Percentiles rank a stretch among this genome's conserved stretches.
phyloP scores from a whole-genome alignment of 2,888 invertebrate species.

The Anticlea derivata region DNA sequence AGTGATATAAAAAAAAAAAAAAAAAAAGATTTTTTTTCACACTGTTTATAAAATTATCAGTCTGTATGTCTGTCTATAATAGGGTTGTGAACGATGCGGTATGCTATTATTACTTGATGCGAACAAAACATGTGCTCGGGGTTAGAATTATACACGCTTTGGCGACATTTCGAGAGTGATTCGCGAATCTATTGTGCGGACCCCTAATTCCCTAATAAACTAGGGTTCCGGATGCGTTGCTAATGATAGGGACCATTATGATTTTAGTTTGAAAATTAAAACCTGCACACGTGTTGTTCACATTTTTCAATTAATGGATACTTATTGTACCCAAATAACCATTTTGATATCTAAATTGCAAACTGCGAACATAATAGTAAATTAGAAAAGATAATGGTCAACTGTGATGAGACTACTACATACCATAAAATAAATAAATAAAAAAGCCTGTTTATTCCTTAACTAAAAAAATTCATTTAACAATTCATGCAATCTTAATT shows the following conservation, averaged over 20 bases:
- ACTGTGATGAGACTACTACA: no score
- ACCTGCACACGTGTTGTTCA: conserved; percentile 59
- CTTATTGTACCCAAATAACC: conserved; percentile 19
- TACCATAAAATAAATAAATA: no score
- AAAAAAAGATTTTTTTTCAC: no score
- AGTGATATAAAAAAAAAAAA: no score
- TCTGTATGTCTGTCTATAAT: no score
- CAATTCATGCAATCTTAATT: no score
- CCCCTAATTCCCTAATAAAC: conserved; percentile 48
- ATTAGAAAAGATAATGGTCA: neutral
- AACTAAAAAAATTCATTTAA: no score
- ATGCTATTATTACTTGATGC: conserved; percentile 70
- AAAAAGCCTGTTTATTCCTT: no score
- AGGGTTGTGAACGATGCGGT: conserved; percentile 43
- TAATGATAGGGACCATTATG: conserved; percentile 59
- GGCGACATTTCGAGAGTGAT: conserved; percentile 78
- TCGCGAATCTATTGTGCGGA: conserved; percentile 61
- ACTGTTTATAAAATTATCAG: no score
- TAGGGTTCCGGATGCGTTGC: conserved; percentile 44
- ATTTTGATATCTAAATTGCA: conserved; percentile 24
- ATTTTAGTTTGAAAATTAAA: conserved; percentile 47
- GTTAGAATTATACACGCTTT: conserved; percentile 73
- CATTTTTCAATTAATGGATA: conserved; percentile 38
- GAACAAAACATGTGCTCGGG: conserved; percentile 78
- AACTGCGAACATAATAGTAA: neutral